Evolutionary conservation across 2,113 vertebrate genomes (phyloP).

Genomic region (Chaetura pelagica): DNA sequence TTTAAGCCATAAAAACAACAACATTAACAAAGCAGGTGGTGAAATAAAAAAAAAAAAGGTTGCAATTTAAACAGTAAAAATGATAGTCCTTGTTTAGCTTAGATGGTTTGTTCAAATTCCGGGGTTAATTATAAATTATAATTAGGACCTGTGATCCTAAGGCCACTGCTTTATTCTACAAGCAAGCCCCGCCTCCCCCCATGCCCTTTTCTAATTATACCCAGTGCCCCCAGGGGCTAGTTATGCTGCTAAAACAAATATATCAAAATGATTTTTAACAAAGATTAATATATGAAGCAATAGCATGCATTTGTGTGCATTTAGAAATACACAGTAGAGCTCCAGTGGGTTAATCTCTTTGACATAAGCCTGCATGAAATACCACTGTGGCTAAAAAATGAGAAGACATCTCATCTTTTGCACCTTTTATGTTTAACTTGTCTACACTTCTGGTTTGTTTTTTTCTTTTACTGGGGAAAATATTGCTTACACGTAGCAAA

Average conservation of each 20-base stretch:
- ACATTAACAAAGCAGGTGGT: slow-evolving; percentile 61
- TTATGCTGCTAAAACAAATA: slow-evolving; percentile 83
- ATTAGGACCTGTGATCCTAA: slow-evolving; percentile 74
- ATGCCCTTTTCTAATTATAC: slow-evolving; percentile 81
- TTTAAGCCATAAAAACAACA: slow-evolving; percentile 53
- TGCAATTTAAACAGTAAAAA: slow-evolving; percentile 54
- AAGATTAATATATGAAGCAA: slow-evolving; percentile 72
- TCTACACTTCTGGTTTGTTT: slow-evolving; percentile 51
- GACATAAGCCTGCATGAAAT: slow-evolving; percentile 58
- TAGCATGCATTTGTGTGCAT: slow-evolving; percentile 63
- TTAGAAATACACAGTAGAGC: slow-evolving; percentile 44
- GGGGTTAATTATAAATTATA: slow-evolving; percentile 79
- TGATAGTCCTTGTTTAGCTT: slow-evolving; percentile 53
- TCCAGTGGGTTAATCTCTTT: slow-evolving; percentile 62
- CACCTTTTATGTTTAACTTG: slow-evolving; percentile 69
- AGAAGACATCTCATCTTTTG: slow-evolving; percentile 62
- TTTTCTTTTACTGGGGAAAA: slow-evolving; percentile 40
- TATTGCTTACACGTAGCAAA: slow-evolving; percentile 67
- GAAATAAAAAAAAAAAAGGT: slow-evolving; percentile 22
- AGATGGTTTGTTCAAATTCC: slow-evolving; percentile 61
- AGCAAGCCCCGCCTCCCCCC: slow-evolving; percentile 67
- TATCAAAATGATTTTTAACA: slow-evolving; percentile 79
- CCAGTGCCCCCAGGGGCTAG: slow-evolving; percentile 67
- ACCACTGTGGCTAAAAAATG: slow-evolving; percentile 1
- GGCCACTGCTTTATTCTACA: slow-evolving; percentile 75